Percentiles rank a stretch among this genome's conserved stretches.
Conservation (phyloP, 1,140 invertebrate species). For the Lordiphosa mommai region DNA sequence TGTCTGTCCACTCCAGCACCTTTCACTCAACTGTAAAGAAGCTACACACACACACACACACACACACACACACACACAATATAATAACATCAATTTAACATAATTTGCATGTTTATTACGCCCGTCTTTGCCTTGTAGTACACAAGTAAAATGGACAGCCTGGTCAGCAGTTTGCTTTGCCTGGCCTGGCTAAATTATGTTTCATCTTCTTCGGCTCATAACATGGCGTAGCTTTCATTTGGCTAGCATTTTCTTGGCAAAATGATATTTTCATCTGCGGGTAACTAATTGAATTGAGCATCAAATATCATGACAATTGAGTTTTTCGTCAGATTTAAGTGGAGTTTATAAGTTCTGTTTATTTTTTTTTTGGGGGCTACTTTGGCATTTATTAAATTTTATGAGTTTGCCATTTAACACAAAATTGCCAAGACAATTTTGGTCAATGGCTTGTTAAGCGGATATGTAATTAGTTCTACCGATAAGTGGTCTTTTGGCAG, state of each 20-base stretch:
- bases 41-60: not conserved
- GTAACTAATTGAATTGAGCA: slow-evolving; percentile 2
- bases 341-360: not conserved
- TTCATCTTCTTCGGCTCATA: not conserved
- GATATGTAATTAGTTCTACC: not conserved
- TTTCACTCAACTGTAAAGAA: slow-evolving; percentile 11
- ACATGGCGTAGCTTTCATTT: slow-evolving; percentile 2
- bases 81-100: slow-evolving; percentile 12
- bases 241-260: slow-evolving; percentile 1
- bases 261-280: not conserved
- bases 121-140: not conserved
- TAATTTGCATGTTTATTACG: slow-evolving; percentile 13
- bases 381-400: slow-evolving; percentile 8
- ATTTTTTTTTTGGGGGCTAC: not conserved
- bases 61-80: not conserved
- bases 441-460: slow-evolving; percentile 11
- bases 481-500: not conserved
- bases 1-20: slow-evolving; percentile 3
- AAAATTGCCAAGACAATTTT: slow-evolving; percentile 1
- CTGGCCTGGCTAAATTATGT: slow-evolving; percentile 1
- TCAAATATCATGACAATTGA: slow-evolving; percentile 9
- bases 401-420: slow-evolving; percentile 6
- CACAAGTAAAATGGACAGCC: not conserved
- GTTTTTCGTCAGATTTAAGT: not conserved
- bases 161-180: slow-evolving; percentile 3